Evolutionary conservation across 2,888 invertebrate genomes (phyloP).

Genomic region (Phaedon cochleariae): DNA sequence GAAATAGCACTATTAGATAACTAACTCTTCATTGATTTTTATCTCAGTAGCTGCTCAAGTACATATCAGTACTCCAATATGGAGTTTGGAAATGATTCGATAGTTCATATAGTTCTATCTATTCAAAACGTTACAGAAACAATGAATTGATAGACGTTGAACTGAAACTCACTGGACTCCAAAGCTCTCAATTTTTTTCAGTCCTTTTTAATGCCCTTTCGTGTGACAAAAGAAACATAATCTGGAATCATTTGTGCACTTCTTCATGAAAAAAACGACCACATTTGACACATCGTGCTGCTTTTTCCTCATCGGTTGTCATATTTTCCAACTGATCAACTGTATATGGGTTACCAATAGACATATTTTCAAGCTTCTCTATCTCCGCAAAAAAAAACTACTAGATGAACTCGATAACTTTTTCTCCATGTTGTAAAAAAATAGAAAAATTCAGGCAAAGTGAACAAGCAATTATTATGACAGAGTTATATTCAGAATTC

Average conservation of each 20-base stretch:
- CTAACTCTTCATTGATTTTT: no score
- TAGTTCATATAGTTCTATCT: no score
- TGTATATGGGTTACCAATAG: no score
- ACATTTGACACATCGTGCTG: not conserved
- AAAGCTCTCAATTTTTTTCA: not conserved
- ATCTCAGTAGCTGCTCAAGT: no score
- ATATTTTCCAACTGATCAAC: no score
- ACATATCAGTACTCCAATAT: no score
- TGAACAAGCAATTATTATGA: not conserved
- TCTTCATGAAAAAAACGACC: not conserved
- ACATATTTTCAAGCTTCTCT: not conserved
- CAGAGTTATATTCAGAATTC: not conserved
- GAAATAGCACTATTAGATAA: no score
- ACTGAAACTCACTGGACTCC: not conserved
- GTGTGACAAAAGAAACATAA: not conserved
- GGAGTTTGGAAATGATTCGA: no score
- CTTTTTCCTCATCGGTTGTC: not conserved
- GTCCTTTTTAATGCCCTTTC: not conserved
- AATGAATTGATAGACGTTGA: not conserved
- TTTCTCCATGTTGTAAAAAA: not conserved
- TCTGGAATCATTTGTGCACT: not conserved
- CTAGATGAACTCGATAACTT: not conserved
- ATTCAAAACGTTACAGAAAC: not conserved
- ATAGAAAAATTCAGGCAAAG: conserved; percentile 3
- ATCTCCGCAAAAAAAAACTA: not conserved